Conservation (phyloP, 1,140 invertebrate genomes). For the Potamilus streckersoni region DNA sequence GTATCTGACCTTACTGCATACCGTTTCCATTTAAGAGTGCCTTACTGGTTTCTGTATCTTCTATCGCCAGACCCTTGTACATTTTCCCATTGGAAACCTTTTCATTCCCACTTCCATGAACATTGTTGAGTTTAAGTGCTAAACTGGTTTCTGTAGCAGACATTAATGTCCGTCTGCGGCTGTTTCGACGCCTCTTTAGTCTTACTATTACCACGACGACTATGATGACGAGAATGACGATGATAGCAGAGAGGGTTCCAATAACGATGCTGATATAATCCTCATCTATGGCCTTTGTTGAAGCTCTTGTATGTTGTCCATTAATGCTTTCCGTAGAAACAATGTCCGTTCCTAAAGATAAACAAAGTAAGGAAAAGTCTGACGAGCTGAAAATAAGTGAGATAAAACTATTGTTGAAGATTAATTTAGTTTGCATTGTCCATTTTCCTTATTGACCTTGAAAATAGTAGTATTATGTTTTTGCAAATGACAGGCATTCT, state of each 20-base stretch:
- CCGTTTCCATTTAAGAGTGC: slow-evolving; percentile 51
- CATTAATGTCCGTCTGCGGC: slow-evolving; percentile 71
- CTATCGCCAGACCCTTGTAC: slow-evolving; percentile 71
- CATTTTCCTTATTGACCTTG: too few species aligned
- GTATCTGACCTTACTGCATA: not conserved
- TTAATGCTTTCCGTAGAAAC: too few species aligned
- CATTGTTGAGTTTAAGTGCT: slow-evolving; percentile 60
- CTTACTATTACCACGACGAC: slow-evolving; percentile 82
- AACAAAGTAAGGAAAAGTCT: too few species aligned
- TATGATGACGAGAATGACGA: slow-evolving; percentile 79
- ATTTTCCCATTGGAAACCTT: slow-evolving; percentile 71
- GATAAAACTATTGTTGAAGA: too few species aligned
- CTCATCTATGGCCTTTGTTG: slow-evolving; percentile 62
- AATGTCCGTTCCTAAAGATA: too few species aligned
- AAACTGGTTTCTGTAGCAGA: slow-evolving; percentile 59
- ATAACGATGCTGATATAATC: slow-evolving; percentile 84
- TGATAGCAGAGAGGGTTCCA: slow-evolving; percentile 82
- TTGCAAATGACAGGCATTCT: too few species aligned
- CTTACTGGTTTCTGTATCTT: slow-evolving; percentile 67
- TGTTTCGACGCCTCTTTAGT: slow-evolving; percentile 78
- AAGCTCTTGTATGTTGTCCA: too few species aligned
- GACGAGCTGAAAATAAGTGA: too few species aligned
- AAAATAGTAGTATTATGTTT: too few species aligned
- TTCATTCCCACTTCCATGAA: slow-evolving; percentile 59
- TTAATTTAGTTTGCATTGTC: too few species aligned